phyloP scores from a whole-genome alignment of 2,888 invertebrate genomes.

The Exephanes ischioxanthus region DNA sequence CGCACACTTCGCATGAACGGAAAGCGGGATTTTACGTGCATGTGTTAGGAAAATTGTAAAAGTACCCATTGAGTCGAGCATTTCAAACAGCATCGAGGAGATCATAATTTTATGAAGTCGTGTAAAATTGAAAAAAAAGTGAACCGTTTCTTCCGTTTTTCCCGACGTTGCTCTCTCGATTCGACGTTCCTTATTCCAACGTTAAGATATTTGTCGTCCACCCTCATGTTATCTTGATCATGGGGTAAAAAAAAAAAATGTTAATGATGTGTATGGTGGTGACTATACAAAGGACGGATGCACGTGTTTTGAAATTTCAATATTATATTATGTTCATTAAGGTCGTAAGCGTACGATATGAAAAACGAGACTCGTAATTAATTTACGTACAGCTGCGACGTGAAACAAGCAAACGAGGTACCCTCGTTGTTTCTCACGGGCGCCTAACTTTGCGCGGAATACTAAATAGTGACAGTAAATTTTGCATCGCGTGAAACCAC shows the following conservation, averaged over 20 bases:
- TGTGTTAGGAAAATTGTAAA: not conserved
- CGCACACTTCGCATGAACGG: no score
- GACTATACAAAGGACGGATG: not conserved
- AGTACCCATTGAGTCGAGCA: not conserved
- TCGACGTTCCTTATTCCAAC: constrained; percentile 16
- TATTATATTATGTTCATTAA: not conserved
- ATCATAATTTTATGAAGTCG: no score
- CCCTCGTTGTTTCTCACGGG: not conserved
- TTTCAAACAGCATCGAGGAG: not conserved
- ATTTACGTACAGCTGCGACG: not conserved
- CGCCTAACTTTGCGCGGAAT: not conserved
- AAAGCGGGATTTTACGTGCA: no score
- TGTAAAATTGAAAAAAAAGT: no score
- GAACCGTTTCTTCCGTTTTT: no score
- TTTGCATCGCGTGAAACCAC: constrained; percentile 4
- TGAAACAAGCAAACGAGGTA: constrained; percentile 3
- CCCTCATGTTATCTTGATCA: constrained; percentile 11
- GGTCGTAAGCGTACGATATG: not conserved
- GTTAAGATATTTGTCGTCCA: not conserved
- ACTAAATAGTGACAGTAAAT: constrained; percentile 1
- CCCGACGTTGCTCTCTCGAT: no score
- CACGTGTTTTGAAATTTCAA: not conserved
- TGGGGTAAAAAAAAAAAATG: not conserved
- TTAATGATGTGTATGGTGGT: not conserved
- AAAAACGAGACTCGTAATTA: not conserved